Base-by-base conservation (phyloP, 2,113 vertebrate genomes). In the Spilogale gracilis region DNA sequence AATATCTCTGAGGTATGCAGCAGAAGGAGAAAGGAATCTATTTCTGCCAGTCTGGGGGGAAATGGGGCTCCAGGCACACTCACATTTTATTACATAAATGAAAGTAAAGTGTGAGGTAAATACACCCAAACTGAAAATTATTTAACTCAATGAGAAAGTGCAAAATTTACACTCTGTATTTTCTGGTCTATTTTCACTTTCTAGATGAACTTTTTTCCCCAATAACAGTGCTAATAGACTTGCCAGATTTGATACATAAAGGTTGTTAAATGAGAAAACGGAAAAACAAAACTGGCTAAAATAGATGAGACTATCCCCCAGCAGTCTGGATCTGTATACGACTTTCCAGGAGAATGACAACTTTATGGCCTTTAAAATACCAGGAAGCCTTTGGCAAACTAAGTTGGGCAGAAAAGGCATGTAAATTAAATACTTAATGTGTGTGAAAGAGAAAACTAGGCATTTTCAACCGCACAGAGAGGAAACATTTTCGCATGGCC, bases 171-270 rank as follows among this genome's bases (percentile, higher is more conserved):
- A 71, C 48, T 80, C 43, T 6, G 17, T 71, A 48, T 84, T 96
- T 96, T 61, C 94, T 61, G 67, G 52, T 78, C 88, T 96, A 88
- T 91, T 96, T 96, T 92, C 87, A 58, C 58, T 94, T 95, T 85
- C 76, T 65, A 85, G 65, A 94, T 95, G 95, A 96, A 86, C 89
- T 45, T 76, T 45, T 32, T 3, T 43, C 25, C 92, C 80, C 89
- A 71, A 52, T 97, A 92, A 96, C 91, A 85, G 74, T 61, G 81
- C 87, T 97, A 94, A 97, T 96, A 97, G 96, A 97, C 95, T 97
- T 97, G 97, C 94, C 96, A 97, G 95, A 67, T 93, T 97, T 97
- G 97, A 95, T 96, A 74, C 96, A 97, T 96, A 95, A 92, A 97
- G 94, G 96, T 82, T 97, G 94, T 96, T 96, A 95, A 96, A 78